Evolutionary conservation across 2,888 invertebrate species (phyloP).

Genomic region (Pilophorus perplexus): DNA sequence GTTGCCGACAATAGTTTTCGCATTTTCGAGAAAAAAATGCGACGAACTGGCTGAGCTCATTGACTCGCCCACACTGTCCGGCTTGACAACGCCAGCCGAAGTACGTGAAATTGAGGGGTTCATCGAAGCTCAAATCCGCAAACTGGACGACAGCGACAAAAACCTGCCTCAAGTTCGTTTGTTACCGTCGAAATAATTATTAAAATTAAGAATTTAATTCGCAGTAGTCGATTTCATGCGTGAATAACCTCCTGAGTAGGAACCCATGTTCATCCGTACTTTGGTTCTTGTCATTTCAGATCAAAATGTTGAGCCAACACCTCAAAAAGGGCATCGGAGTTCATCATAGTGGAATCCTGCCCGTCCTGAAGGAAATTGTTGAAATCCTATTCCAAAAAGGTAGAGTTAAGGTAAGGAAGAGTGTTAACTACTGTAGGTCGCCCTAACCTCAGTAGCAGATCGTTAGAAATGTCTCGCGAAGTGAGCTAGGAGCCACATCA

Average conservation of each 20-base stretch:
- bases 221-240: too few species aligned
- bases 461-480: too few species aligned
- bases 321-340: slow-evolving; percentile 88
- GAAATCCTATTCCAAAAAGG: slow-evolving; percentile 95
- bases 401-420: slow-evolving; percentile 68
- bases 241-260: background rate
- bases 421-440: too few species aligned
- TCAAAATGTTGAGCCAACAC: slow-evolving; percentile 65
- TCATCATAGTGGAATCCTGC: slow-evolving; percentile 97
- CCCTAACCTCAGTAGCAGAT: too few species aligned
- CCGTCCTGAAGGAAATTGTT: slow-evolving; percentile 97
- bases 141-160: slow-evolving; percentile 78
- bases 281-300: too few species aligned
- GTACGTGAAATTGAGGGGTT: slow-evolving; percentile 81
- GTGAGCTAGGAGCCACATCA: too few species aligned
- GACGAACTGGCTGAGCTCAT: slow-evolving; percentile 61
- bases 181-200: too few species aligned
- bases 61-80: slow-evolving; percentile 59
- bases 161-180: slow-evolving; percentile 75
- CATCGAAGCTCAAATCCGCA: slow-evolving; percentile 62
- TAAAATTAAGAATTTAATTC: too few species aligned
- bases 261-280: too few species aligned
- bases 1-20: slow-evolving; percentile 78
- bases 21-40: slow-evolving; percentile 82
- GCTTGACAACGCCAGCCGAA: slow-evolving; percentile 73